A percentile compares a stretch with the other conserved stretches of the same genome.
phyloP scores from a whole-genome alignment of 2,888 invertebrate genomes.

The Parnassius orleans region DNA sequence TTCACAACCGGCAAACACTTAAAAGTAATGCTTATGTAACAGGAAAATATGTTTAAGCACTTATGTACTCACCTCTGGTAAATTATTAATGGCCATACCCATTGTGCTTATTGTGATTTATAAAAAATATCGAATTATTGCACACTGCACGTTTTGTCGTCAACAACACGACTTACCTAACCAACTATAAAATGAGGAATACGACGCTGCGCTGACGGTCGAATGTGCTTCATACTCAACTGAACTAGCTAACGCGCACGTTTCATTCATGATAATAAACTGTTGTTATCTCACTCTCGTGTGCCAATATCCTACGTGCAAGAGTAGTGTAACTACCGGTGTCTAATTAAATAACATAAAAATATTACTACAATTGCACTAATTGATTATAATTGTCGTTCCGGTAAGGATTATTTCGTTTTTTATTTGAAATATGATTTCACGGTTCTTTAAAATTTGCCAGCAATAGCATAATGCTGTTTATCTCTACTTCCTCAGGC shows the following conservation, averaged over 20 bases:
- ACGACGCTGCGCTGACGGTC: conserved; percentile 52
- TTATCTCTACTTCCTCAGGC: conserved; percentile 71
- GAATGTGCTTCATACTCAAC: conserved; percentile 42
- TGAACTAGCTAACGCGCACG: conserved; percentile 53
- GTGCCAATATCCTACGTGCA: conserved; percentile 32
- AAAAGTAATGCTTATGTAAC: conserved; percentile 34
- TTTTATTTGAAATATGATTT: neutral
- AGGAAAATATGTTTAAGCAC: conserved; percentile 28
- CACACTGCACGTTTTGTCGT: conserved; percentile 46
- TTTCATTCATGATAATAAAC: conserved; percentile 73
- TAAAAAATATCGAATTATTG: conserved; percentile 38
- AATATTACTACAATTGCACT: conserved; percentile 16
- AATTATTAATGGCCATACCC: conserved; percentile 72
- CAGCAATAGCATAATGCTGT: conserved; percentile 26
- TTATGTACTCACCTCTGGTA: conserved; percentile 62
- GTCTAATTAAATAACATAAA: conserved; percentile 26
- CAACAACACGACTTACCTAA: conserved; percentile 65
- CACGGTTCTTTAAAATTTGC: conserved; percentile 1
- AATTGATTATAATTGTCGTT: conserved; percentile 15
- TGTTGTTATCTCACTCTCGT: conserved; percentile 61
- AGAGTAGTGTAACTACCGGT: conserved; percentile 35
- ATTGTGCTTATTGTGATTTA: conserved; percentile 49
- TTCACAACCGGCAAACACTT: conserved; percentile 54
- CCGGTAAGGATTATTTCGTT: conserved; percentile 11
- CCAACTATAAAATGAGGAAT: conserved; percentile 66